Conservation (phyloP, 2,888 invertebrate species). For the Chrysopilus asiliformis region DNA sequence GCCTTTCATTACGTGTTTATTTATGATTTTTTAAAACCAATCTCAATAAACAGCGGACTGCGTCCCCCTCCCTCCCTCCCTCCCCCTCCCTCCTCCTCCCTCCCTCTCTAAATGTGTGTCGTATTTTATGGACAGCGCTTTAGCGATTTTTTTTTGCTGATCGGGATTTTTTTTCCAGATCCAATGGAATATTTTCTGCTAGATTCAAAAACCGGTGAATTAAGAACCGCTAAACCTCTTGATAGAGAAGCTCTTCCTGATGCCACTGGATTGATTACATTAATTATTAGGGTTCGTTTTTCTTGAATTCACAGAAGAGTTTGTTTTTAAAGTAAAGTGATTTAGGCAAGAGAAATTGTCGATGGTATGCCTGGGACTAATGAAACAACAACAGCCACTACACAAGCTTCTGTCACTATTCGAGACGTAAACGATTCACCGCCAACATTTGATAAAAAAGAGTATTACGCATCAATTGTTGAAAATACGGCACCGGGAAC, state of each 20-base stretch:
- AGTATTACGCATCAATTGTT: constrained; percentile 65
- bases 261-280: constrained; percentile 61
- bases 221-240: constrained; percentile 69
- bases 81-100: neutral
- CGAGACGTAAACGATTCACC: constrained; percentile 83
- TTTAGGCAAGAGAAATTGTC: constrained; percentile 69
- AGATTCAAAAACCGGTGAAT: constrained; percentile 63
- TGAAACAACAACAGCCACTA: constrained; percentile 50
- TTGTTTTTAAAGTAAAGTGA: neutral
- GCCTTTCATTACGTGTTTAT: too few species aligned
- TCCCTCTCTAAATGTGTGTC: neutral
- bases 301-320: neutral
- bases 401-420: constrained; percentile 69
- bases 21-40: too few species aligned
- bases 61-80: neutral
- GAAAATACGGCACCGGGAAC: constrained; percentile 74
- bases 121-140: neutral
- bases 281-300: constrained; percentile 54
- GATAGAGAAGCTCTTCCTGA: constrained; percentile 74
- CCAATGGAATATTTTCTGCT: constrained; percentile 76
- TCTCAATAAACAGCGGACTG: neutral
- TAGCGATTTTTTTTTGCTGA: too few species aligned
- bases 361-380: constrained; percentile 57
- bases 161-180: constrained; percentile 46
- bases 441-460: constrained; percentile 67